These are phyloP conservation scores for Cenopis cana DNA, from an alignment of 2,888 invertebrate genomes.

Conservation along the genomic window DNA sequence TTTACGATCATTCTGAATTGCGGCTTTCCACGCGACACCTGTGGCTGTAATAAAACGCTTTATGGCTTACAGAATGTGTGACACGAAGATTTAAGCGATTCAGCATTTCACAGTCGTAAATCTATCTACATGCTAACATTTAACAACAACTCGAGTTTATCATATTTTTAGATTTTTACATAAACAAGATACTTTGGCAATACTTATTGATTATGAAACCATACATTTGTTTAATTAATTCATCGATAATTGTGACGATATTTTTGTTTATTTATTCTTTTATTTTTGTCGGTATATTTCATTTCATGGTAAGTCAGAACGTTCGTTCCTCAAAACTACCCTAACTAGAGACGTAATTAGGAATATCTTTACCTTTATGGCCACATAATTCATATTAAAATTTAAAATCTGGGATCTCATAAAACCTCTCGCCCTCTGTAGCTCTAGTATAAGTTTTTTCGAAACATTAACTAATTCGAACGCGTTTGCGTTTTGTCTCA, in stretches of 20 bases:
- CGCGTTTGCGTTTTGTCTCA: too few species aligned
- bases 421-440: slow-evolving; percentile 18
- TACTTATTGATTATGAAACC: neutral
- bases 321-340: neutral
- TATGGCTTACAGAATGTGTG: slow-evolving; percentile 68
- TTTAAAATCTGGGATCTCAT: slow-evolving; percentile 21
- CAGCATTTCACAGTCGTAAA: slow-evolving; percentile 55
- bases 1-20: slow-evolving; percentile 67
- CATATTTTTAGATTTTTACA: neutral
- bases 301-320: neutral
- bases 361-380: slow-evolving; percentile 24
- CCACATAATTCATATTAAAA: slow-evolving; percentile 30
- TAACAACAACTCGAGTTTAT: slow-evolving; percentile 5
- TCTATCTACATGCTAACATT: slow-evolving; percentile 48
- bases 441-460: slow-evolving; percentile 15
- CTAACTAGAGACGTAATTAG: neutral
- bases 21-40: slow-evolving; percentile 72
- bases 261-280: too few species aligned
- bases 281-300: neutral
- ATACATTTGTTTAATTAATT: neutral
- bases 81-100: slow-evolving; percentile 61
- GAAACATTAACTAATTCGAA: too few species aligned
- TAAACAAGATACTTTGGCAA: neutral
- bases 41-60: slow-evolving; percentile 74
- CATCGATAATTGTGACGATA: neutral